Percentiles rank a stretch among this genome's conserved stretches.
These are phyloP conservation scores for Phasianus colchicus DNA, from an alignment of 2,113 vertebrate species.

Conservation along the genomic window DNA sequence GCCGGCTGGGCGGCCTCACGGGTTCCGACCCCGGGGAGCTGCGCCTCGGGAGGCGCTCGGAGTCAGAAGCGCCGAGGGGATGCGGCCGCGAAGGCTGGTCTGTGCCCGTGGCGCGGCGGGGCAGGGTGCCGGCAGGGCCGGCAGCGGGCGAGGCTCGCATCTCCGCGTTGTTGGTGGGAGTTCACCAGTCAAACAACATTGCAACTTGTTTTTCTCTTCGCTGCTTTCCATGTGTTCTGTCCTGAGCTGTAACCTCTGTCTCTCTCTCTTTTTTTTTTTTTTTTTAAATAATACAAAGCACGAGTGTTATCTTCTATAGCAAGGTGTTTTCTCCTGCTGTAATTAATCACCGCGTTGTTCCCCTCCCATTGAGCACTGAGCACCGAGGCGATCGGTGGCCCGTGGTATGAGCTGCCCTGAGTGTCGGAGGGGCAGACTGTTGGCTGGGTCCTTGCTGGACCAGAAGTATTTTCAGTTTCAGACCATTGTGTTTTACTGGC, in stretches of 20 bases:
- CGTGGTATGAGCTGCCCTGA: neutral
- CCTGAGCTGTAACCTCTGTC: neutral
- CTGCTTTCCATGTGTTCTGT: neutral
- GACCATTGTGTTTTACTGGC: slow-evolving; percentile 4
- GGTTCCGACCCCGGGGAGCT: no score
- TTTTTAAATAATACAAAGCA: neutral
- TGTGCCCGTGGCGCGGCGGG: neutral
- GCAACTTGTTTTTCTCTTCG: neutral
- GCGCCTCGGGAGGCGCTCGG: no score
- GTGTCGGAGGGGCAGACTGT: neutral
- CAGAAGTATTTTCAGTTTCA: neutral
- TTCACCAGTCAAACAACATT: neutral
- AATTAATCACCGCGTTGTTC: slow-evolving; percentile 13
- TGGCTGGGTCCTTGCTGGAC: neutral
- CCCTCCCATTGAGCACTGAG: neutral
- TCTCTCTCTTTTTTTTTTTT: neutral
- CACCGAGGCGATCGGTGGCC: neutral
- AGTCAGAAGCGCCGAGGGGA: neutral
- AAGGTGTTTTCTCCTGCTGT: slow-evolving; percentile 39
- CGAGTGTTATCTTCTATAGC: neutral
- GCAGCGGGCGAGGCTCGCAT: neutral
- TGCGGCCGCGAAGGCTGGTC: neutral
- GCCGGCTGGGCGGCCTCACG: no score
- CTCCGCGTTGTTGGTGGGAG: neutral
- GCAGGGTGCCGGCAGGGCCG: neutral